phyloP scores from a whole-genome alignment of 1,140 invertebrate species.

The Drosophila ercepeae region DNA sequence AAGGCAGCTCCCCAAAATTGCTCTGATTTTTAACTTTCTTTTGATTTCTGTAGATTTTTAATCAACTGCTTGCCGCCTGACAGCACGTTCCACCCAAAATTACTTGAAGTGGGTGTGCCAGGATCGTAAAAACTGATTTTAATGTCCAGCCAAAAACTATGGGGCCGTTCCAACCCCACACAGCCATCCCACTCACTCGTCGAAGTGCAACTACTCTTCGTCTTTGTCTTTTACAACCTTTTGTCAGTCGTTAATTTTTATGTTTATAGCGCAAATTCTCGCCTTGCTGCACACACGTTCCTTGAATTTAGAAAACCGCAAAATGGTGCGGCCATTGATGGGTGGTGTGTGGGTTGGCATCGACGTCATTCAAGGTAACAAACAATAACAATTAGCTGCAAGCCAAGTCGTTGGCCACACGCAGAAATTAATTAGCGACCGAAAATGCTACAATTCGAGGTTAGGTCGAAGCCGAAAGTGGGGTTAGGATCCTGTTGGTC shows the following conservation, averaged over 20 bases:
- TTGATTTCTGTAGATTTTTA: conserved; percentile 70
- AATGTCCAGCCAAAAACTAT: conserved; percentile 50
- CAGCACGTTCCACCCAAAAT: conserved; percentile 44
- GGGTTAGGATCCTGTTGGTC: conserved; percentile 2
- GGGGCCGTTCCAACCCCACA: conserved; percentile 16
- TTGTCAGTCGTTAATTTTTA: conserved; percentile 82
- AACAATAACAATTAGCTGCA: conserved; percentile 80
- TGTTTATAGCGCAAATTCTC: conserved; percentile 81
- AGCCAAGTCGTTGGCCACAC: conserved; percentile 71
- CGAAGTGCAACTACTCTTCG: conserved; percentile 4
- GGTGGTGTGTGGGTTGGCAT: background rate
- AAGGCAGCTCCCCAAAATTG: background rate
- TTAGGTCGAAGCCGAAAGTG: conserved; percentile 18
- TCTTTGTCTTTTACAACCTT: conserved; percentile 81
- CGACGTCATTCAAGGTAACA: conserved; percentile 61
- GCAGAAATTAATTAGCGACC: conserved; percentile 75
- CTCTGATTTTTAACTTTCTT: conserved; percentile 4
- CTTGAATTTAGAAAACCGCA: conserved; percentile 66
- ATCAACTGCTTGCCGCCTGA: conserved; percentile 50
- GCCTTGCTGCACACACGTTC: conserved; percentile 73
- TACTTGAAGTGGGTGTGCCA: conserved; percentile 57
- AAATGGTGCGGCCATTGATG: conserved; percentile 43
- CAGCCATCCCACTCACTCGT: background rate
- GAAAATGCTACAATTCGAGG: conserved; percentile 24
- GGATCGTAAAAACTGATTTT: conserved; percentile 78